Evolutionary conservation across 1,140 invertebrate genomes (phyloP).

Genomic region (Dysdera silvatica): DNA sequence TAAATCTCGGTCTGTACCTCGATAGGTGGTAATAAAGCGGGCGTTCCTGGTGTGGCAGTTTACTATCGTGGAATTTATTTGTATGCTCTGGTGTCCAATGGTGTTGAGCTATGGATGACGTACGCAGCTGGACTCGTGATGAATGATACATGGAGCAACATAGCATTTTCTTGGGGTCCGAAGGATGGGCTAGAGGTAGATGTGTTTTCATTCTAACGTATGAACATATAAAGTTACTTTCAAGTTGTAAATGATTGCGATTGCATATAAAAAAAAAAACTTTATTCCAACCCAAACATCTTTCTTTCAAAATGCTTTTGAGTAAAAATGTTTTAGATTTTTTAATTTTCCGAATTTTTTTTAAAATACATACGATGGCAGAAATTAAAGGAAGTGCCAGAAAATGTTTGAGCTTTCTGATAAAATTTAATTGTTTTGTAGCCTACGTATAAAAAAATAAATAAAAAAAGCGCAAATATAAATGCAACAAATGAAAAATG

Average conservation of each 20-base stretch:
- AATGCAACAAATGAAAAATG: too few relatives aligned
- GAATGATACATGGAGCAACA: constrained; percentile 37
- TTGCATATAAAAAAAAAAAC: neutral
- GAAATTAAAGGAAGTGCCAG: too few relatives aligned
- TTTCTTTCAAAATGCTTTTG: neutral
- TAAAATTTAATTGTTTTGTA: too few relatives aligned
- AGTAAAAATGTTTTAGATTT: too few relatives aligned
- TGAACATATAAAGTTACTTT: neutral
- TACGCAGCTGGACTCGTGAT: constrained; percentile 29
- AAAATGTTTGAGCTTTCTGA: too few relatives aligned
- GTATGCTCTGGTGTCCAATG: constrained; percentile 37
- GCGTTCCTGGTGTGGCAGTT: constrained; percentile 36
- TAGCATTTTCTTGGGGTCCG: constrained; percentile 32
- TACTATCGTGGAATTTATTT: constrained; percentile 33
- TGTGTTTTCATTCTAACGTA: neutral
- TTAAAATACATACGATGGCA: too few relatives aligned
- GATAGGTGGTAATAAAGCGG: constrained; percentile 22
- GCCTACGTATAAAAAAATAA: too few relatives aligned
- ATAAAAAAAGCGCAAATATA: too few relatives aligned
- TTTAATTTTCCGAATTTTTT: too few relatives aligned
- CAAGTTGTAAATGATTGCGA: neutral
- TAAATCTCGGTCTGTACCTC: neutral
- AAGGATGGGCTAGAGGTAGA: constrained; percentile 26
- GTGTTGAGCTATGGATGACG: constrained; percentile 34
- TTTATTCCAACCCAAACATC: neutral